Percentiles rank a stretch among this genome's conserved stretches.
Conservation (phyloP, 2,797 vertebrate genomes). For the Semotilus atromaculatus region DNA sequence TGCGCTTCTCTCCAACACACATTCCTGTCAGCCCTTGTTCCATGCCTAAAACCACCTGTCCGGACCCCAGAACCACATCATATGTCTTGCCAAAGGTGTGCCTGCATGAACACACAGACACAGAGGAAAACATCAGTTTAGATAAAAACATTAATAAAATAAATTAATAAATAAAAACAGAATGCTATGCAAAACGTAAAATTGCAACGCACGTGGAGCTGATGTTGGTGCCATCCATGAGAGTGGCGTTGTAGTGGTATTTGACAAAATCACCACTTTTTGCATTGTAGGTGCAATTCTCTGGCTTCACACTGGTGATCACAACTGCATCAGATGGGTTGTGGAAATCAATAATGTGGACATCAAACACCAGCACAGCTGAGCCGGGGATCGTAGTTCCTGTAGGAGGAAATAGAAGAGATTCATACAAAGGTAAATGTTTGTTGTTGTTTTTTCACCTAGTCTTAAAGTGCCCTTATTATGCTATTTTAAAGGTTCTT, state of each 20-base stretch:
- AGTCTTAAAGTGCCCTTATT: not conserved
- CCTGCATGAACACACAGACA: slow-evolving; percentile 70
- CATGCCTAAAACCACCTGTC: slow-evolving; percentile 94
- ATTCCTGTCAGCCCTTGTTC: slow-evolving; percentile 93
- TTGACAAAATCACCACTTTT: slow-evolving; percentile 97
- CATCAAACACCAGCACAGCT: slow-evolving; percentile 93
- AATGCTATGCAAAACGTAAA: not conserved
- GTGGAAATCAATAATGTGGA: slow-evolving; percentile 94
- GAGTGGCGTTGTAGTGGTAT: slow-evolving; percentile 94
- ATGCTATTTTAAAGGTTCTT: not conserved
- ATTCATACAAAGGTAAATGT: not conserved
- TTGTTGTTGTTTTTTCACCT: no score
- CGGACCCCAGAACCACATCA: slow-evolving; percentile 91
- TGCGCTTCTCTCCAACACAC: slow-evolving; percentile 93
- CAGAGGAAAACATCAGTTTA: not conserved
- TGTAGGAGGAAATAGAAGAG: slow-evolving; percentile 48
- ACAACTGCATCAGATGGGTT: slow-evolving; percentile 88
- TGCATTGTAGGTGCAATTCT: slow-evolving; percentile 80
- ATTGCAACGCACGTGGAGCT: slow-evolving; percentile 90
- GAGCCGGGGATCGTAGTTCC: slow-evolving; percentile 93
- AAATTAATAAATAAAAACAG: not conserved
- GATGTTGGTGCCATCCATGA: slow-evolving; percentile 90
- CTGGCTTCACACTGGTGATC: slow-evolving; percentile 84
- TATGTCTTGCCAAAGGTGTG: slow-evolving; percentile 93
- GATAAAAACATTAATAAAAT: not conserved